Evolutionary conservation across 2,888 invertebrate species (phyloP).

Genomic region (Aporophyla lueneburgensis): DNA sequence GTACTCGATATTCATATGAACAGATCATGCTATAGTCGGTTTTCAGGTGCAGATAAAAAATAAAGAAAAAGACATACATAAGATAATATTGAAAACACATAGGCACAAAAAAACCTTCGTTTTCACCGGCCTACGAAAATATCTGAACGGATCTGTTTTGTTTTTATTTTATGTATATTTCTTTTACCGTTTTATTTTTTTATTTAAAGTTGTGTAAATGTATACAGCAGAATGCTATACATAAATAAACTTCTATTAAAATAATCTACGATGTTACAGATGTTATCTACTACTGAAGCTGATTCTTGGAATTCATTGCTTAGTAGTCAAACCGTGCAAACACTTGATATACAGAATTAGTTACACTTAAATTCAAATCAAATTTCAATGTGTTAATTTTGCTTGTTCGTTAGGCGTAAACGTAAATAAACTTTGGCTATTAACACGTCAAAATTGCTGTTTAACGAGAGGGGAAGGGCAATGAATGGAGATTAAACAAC

Average conservation of each 20-base stretch:
- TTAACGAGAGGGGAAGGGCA: constrained; percentile 85
- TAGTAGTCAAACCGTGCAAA: constrained; percentile 16
- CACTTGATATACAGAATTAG: constrained; percentile 60
- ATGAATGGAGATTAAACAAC: constrained; percentile 88
- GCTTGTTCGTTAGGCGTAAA: constrained; percentile 78
- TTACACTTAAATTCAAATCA: constrained; percentile 73
- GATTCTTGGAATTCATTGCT: constrained; percentile 28
- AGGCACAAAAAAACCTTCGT: background rate
- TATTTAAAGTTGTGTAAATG: background rate
- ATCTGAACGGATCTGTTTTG: background rate
- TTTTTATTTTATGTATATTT: background rate
- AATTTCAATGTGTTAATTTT: constrained; percentile 82
- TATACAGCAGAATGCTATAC: background rate
- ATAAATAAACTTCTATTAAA: background rate
- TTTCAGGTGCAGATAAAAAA: background rate
- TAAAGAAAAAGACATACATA: background rate
- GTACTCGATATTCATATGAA: too few relatives aligned
- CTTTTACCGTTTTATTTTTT: background rate
- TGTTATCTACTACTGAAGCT: background rate
- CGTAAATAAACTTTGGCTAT: constrained; percentile 86
- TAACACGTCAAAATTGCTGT: constrained; percentile 88
- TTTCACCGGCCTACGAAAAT: background rate
- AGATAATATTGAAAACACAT: background rate
- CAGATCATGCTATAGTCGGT: background rate
- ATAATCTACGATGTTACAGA: background rate